Evolutionary conservation across 2,888 invertebrate genomes (phyloP), one percentile per base, ranked within the genome.

Genomic region (Caenorhabditis sulstoni): DNA sequence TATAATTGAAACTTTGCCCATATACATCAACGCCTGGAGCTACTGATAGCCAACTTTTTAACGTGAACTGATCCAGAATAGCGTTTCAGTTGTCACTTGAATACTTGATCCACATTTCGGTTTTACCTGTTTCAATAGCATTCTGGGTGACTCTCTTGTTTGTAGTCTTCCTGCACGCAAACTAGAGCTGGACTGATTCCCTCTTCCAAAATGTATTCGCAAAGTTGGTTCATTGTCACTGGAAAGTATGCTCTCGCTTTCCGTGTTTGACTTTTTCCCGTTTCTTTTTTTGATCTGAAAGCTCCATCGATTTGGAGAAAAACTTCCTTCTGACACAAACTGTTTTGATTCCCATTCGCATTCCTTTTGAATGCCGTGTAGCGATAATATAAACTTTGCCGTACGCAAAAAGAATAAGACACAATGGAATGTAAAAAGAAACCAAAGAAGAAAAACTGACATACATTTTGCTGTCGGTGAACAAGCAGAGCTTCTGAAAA

Each of bases 351-450:
- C 90, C 90, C 62, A 75, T 83, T 80, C 85, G 66, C 76, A 86
- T 77, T 67, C 85, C 83, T 52, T 79, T 71, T 16, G 87, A 84
- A 77, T 89, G 88, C 37, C 88, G 80, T 11, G 88, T 88, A 11
- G 90, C 90, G 70, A 90, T 90, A 39, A 90, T 76, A 74, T 87
- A 89, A 22, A 86, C 97, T 85, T 95, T 94, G 91, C 95, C 96
- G 91, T 99, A 99, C 4, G 97, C 97, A 91, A 97, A 97, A 84
- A 98, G 95, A 96, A 99, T 99, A 70, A 99, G 95, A 91, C 96
- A 94, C 35, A 98, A 92, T 35, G 99, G 99, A 86, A 96, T 93
- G 91, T 98, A 99, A 92, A 99, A 99, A 20, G 97, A 97, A 90
- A 99, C 96, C 82, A 96, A 94, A 55, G 97, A 97, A 14, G 97